These are phyloP conservation scores for Chrysopa pallens DNA, from an alignment of 1,140 invertebrate genomes.

Conservation along the genomic window DNA sequence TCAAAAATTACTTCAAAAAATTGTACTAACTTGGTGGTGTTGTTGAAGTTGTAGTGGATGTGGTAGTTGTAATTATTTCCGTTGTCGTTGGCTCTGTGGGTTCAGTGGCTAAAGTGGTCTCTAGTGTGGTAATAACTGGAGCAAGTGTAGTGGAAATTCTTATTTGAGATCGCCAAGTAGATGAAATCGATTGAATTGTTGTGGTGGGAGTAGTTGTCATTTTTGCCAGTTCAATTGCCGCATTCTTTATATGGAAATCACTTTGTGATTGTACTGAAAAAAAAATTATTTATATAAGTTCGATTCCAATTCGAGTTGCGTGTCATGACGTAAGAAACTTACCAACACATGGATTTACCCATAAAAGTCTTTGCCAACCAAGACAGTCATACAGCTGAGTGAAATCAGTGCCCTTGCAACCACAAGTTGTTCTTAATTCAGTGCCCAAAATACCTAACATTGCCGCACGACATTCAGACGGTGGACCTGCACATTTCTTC, in stretches of 20 bases:
- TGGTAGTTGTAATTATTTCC: conserved; percentile 31
- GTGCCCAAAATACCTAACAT: conserved; percentile 74
- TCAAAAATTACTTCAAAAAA: background rate
- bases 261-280: conserved; percentile 70
- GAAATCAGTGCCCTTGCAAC: conserved; percentile 66
- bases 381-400: conserved; percentile 69
- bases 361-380: conserved; percentile 76
- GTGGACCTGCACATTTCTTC: conserved; percentile 70
- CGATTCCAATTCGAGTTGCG: background rate
- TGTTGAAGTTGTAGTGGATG: conserved; percentile 42
- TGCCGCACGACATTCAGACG: conserved; percentile 57
- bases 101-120: conserved; percentile 26
- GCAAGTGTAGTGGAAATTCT: conserved; percentile 13
- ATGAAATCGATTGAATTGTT: conserved; percentile 10
- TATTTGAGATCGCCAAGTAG: conserved; percentile 10
- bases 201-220: conserved; percentile 26
- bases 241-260: conserved; percentile 60
- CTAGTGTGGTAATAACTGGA: conserved; percentile 17
- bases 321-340: conserved; percentile 22
- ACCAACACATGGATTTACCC: conserved; percentile 86
- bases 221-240: conserved; percentile 25
- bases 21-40: conserved; percentile 44
- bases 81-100: conserved; percentile 28
- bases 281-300: conserved; percentile 4
- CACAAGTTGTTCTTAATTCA: conserved; percentile 62